Conservation (phyloP, 2,888 invertebrate genomes). For the Stenurella melanura region DNA sequence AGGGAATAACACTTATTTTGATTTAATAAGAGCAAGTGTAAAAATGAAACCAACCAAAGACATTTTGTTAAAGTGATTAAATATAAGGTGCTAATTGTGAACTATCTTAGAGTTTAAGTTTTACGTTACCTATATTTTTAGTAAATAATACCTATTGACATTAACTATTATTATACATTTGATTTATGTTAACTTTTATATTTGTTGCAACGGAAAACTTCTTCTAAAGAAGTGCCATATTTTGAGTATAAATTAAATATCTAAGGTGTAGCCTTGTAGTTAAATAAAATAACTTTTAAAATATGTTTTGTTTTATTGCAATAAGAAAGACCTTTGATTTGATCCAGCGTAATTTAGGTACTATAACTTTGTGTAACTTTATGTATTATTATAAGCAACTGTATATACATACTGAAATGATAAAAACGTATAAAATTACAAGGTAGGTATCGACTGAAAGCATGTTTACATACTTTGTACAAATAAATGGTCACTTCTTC, state of each 20-base stretch:
- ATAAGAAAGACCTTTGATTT: no score
- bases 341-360: no score
- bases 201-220: conserved; percentile 56
- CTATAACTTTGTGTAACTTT: no score
- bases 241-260: conserved; percentile 57
- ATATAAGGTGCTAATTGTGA: conserved; percentile 62
- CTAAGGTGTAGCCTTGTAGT: conserved; percentile 63
- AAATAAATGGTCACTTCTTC: not conserved
- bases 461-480: not conserved
- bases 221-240: conserved; percentile 60
- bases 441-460: not conserved
- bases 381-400: no score
- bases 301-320: conserved; percentile 36
- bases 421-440: no score
- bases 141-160: conserved; percentile 44
- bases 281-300: conserved; percentile 61
- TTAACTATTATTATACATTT: conserved; percentile 48
- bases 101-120: conserved; percentile 52
- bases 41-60: conserved; percentile 60
- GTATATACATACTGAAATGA: no score
- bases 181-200: conserved; percentile 54
- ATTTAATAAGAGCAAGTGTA: conserved; percentile 32
- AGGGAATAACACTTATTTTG: conserved; percentile 29
- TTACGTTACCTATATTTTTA: conserved; percentile 58
- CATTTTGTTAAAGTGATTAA: conserved; percentile 62